phyloP scores from a whole-genome alignment of 1,140 invertebrate genomes.

The Pseudachorutes palmiensis region DNA sequence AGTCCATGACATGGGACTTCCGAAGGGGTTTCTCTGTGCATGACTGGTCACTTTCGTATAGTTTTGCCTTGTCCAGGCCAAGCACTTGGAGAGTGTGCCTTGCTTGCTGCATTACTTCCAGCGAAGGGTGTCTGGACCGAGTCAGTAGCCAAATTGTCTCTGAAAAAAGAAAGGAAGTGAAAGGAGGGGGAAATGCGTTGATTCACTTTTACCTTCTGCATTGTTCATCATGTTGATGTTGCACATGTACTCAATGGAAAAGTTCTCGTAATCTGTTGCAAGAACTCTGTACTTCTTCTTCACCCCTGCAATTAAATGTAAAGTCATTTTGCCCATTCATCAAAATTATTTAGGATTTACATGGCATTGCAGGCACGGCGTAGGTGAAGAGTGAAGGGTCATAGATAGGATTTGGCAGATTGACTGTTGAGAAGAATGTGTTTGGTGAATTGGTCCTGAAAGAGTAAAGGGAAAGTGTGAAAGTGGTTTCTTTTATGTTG shows the following conservation, averaged over 20 bases:
- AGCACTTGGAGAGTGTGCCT: constrained; percentile 27
- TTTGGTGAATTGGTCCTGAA: constrained; percentile 37
- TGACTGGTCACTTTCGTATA: constrained; percentile 37
- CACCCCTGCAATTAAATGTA: constrained; percentile 26
- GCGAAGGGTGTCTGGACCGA: constrained; percentile 31
- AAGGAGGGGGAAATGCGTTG: too few species aligned
- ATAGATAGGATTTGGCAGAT: constrained; percentile 30
- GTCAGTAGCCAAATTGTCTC: constrained; percentile 38
- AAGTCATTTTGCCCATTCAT: constrained; percentile 11
- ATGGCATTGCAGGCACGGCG: constrained; percentile 37
- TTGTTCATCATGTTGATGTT: constrained; percentile 31
- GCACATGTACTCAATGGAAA: constrained; percentile 38
- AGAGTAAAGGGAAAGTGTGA: not conserved
- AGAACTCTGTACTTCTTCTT: constrained; percentile 37
- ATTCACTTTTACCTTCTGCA: constrained; percentile 27
- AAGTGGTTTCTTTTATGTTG: not conserved
- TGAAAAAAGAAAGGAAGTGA: constrained; percentile 18
- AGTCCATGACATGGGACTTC: constrained; percentile 31
- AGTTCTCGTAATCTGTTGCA: constrained; percentile 38
- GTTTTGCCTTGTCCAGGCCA: constrained; percentile 37
- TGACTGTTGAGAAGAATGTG: constrained; percentile 36
- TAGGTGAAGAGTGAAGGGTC: constrained; percentile 36
- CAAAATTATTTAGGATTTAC: constrained; percentile 23
- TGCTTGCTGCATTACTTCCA: constrained; percentile 37
- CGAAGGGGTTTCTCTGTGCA: constrained; percentile 34